Percentiles rank a stretch among this genome's conserved stretches.
phyloP scores from a whole-genome alignment of 2,797 vertebrate genomes.

The Xerus rutilus region DNA sequence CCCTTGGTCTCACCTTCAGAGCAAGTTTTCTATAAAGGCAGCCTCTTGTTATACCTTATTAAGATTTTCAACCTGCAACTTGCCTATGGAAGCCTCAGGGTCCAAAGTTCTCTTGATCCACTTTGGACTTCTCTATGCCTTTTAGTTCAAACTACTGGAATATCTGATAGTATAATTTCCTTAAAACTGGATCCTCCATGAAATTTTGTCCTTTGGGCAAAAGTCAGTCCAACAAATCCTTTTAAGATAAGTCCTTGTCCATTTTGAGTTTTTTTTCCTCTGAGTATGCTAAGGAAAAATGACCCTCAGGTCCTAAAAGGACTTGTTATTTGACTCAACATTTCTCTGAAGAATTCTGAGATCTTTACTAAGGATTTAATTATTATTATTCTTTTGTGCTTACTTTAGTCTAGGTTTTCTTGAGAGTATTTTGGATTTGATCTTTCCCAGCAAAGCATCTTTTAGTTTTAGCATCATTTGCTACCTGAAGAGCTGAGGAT shows the following conservation, averaged over 20 bases:
- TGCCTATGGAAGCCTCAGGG: neutral
- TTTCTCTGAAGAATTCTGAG: neutral
- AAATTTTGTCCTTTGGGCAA: neutral
- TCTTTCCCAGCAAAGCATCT: neutral
- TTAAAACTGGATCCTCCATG: neutral
- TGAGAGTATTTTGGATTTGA: neutral
- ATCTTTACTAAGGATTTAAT: neutral
- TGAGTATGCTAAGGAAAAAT: neutral
- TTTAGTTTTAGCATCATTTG: neutral
- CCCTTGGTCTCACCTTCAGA: neutral
- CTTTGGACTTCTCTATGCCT: neutral
- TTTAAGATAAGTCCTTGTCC: neutral
- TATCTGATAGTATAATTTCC: neutral
- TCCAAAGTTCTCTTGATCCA: neutral
- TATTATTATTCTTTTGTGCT: neutral
- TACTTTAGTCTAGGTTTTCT: neutral
- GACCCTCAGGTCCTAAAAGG: no score
- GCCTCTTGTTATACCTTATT: neutral
- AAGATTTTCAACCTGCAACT: neutral
- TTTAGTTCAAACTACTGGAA: neutral
- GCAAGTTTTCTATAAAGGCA: neutral
- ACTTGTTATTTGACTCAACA: neutral
- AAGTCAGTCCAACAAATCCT: neutral
- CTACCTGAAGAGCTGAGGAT: neutral
- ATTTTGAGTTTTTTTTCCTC: neutral